These are phyloP conservation scores for Helleia helle DNA, from an alignment of 2,888 invertebrate genomes.

Conservation along the genomic window DNA sequence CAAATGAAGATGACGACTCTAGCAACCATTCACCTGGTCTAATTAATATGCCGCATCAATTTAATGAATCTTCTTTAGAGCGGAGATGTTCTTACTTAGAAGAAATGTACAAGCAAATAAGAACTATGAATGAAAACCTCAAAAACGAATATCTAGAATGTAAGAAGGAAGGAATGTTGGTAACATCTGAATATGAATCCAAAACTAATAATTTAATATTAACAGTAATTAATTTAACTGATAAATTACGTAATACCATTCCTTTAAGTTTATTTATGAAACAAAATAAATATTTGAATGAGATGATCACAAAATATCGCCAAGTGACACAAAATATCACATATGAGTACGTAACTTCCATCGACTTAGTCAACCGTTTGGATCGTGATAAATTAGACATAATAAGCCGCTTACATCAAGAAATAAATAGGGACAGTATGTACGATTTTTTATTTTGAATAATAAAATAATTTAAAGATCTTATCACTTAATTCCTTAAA, in stretches of 20 bases:
- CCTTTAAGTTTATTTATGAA: conserved; percentile 63
- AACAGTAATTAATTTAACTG: conserved; percentile 46
- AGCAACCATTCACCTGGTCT: conserved; percentile 56
- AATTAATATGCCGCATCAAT: conserved; percentile 29
- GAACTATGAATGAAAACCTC: conserved; percentile 66
- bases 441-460: conserved; percentile 12
- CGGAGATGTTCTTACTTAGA: conserved; percentile 59
- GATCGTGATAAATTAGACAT: conserved; percentile 43
- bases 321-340: conserved; percentile 39
- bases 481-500: too few species aligned
- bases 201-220: conserved; percentile 55
- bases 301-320: conserved; percentile 67
- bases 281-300: conserved; percentile 64
- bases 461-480: neutral
- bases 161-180: conserved; percentile 57
- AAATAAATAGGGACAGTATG: conserved; percentile 23
- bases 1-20: conserved; percentile 38
- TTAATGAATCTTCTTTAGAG: conserved; percentile 33
- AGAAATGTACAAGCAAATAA: conserved; percentile 52
- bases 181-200: conserved; percentile 48
- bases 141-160: conserved; percentile 62
- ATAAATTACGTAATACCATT: conserved; percentile 62
- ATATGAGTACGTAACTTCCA: conserved; percentile 27
- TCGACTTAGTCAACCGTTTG: conserved; percentile 28
- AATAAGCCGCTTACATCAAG: conserved; percentile 51